Evolutionary conservation across 2,888 invertebrate species (phyloP).

Genomic region (Phortica okadai): DNA sequence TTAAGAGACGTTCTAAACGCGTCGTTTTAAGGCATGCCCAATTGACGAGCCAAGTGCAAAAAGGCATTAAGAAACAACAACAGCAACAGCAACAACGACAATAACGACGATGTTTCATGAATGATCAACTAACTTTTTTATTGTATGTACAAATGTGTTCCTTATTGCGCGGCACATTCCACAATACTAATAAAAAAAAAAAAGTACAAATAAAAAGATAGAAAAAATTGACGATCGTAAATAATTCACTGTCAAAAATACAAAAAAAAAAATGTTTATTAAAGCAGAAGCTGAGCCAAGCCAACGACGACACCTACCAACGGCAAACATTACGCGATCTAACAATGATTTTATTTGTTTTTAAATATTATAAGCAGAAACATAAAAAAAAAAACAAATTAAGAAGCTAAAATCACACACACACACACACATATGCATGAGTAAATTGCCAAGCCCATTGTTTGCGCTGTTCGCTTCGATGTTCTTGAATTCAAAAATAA

Average conservation of each 20-base stretch:
- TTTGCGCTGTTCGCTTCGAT: background rate
- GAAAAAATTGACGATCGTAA: slow-evolving; percentile 4
- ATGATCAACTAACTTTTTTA: background rate
- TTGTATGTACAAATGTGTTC: slow-evolving; percentile 10
- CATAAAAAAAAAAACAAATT: background rate
- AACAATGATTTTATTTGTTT: slow-evolving; percentile 31
- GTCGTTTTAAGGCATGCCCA: slow-evolving; percentile 7
- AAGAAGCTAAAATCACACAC: background rate
- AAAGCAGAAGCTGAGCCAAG: background rate
- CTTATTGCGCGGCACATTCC: slow-evolving; percentile 32
- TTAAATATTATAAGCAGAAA: slow-evolving; percentile 1
- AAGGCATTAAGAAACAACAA: background rate
- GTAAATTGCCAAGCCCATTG: slow-evolving; percentile 27
- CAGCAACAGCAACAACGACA: slow-evolving; percentile 2
- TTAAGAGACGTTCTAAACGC: background rate
- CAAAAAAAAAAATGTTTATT: background rate
- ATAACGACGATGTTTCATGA: slow-evolving; percentile 1
- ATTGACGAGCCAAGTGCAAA: slow-evolving; percentile 28
- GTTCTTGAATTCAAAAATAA: slow-evolving; percentile 22
- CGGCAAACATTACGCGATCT: background rate
- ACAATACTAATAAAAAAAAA: background rate
- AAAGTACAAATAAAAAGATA: background rate
- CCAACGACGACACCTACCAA: background rate
- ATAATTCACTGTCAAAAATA: slow-evolving; percentile 11
- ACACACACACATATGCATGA: background rate